phyloP scores from a whole-genome alignment of 2,888 invertebrate species.

The Drepana falcataria region DNA sequence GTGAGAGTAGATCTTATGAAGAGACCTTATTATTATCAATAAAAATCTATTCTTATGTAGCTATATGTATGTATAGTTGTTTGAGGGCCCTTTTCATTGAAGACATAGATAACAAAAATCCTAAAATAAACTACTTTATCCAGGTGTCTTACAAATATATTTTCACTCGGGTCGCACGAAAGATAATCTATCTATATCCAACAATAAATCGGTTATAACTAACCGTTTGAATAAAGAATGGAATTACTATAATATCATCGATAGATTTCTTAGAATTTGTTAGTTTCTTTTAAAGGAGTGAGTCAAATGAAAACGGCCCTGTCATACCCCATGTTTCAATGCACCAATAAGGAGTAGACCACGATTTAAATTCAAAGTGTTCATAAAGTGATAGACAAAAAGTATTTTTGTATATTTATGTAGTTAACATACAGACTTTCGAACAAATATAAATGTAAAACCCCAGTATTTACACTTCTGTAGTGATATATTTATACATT shows the following conservation, averaged over 20 bases:
- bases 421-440: constrained; percentile 42
- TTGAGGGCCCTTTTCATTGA: background rate
- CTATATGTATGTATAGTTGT: background rate
- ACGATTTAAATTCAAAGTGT: constrained; percentile 70
- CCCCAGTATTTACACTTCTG: constrained; percentile 12
- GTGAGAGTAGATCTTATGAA: constrained; percentile 60
- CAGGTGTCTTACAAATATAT: too few species aligned
- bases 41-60: background rate
- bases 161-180: too few species aligned
- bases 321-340: constrained; percentile 16
- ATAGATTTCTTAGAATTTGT: background rate
- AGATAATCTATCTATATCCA: too few species aligned
- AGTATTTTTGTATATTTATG: constrained; percentile 72
- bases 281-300: constrained; percentile 26
- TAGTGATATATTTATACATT: constrained; percentile 1
- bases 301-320: constrained; percentile 29
- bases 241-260: too few species aligned
- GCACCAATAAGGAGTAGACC: constrained; percentile 61
- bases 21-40: background rate
- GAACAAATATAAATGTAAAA: constrained; percentile 43
- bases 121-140: too few species aligned
- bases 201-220: too few species aligned
- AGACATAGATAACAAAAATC: too few species aligned
- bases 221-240: too few species aligned
- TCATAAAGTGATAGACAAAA: constrained; percentile 71